Conservation (phyloP, 92 coral and sea anemone species). For the Phenganax marumi region DNA sequence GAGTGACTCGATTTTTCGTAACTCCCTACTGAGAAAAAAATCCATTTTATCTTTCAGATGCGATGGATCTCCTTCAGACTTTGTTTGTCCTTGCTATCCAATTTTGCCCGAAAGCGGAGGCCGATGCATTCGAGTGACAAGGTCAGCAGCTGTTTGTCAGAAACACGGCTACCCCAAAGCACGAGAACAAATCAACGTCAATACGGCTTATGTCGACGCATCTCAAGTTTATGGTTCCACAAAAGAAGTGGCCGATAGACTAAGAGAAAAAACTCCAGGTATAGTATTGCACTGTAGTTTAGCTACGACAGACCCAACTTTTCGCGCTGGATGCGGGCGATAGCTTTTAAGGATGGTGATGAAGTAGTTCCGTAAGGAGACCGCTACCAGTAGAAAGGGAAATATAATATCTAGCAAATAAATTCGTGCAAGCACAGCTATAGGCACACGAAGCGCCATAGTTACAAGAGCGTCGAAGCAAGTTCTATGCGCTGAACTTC, state of each 20-base stretch:
- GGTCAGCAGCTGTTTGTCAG: slow-evolving; percentile 41
- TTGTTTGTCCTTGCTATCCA: slow-evolving; percentile 29
- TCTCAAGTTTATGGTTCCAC: slow-evolving; percentile 38
- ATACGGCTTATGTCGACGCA: slow-evolving; percentile 28
- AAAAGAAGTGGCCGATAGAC: slow-evolving; percentile 3
- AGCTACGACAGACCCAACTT: background rate
- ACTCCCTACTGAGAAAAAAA: background rate
- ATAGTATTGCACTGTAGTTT: too few relatives aligned
- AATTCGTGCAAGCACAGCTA: too few relatives aligned
- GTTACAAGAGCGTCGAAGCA: too few relatives aligned
- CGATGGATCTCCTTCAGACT: slow-evolving; percentile 6
- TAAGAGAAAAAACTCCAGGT: slow-evolving; percentile 18
- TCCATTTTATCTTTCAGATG: background rate
- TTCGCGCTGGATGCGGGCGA: too few relatives aligned
- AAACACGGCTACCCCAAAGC: slow-evolving; percentile 8
- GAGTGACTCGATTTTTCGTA: background rate
- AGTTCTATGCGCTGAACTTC: too few relatives aligned
- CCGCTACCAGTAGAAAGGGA: too few relatives aligned
- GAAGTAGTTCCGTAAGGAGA: too few relatives aligned
- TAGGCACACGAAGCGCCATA: too few relatives aligned
- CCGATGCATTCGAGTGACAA: slow-evolving; percentile 13
- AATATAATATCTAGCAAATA: too few relatives aligned
- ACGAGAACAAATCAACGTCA: slow-evolving; percentile 43
- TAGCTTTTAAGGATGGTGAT: too few relatives aligned
- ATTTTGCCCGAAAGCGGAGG: slow-evolving; percentile 7